A percentile compares a stretch with the other conserved stretches of the same genome.
Conservation (phyloP, 2,113 vertebrate genomes). For the Melierax canorus region DNA sequence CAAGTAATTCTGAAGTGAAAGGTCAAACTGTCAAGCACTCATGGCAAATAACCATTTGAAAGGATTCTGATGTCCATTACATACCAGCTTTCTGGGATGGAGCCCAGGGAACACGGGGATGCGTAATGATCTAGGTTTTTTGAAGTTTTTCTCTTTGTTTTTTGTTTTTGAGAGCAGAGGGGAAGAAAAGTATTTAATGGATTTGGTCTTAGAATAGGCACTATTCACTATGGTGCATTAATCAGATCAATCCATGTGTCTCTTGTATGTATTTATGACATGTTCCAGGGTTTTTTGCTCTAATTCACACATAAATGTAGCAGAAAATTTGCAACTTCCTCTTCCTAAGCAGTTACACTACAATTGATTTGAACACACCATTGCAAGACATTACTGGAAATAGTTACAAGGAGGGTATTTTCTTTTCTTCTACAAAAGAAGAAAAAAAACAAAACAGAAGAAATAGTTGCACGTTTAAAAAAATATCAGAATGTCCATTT, state of each 20-base stretch:
- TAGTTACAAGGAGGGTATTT: fast-evolving
- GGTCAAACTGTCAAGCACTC: not conserved
- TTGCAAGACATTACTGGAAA: not conserved
- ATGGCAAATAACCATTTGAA: not conserved
- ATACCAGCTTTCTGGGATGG: not conserved
- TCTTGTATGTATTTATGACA: not conserved
- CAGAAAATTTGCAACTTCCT: not conserved
- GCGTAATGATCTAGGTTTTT: not conserved
- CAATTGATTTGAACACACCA: not conserved
- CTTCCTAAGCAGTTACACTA: not conserved
- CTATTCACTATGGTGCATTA: not conserved
- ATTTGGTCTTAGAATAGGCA: not conserved
- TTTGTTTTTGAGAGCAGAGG: not conserved
- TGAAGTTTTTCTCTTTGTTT: not conserved
- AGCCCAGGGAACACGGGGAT: not conserved
- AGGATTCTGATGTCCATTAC: not conserved
- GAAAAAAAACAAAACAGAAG: not conserved
- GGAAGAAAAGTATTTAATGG: not conserved
- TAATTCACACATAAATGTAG: not conserved
- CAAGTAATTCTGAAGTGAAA: not conserved
- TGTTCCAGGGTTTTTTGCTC: not conserved
- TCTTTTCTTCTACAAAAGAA: not conserved
- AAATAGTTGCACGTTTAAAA: not conserved
- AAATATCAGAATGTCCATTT: not conserved
- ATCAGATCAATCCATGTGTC: not conserved